phyloP scores from a whole-genome alignment of 2,888 invertebrate genomes.

The Metallyticus violacea region DNA sequence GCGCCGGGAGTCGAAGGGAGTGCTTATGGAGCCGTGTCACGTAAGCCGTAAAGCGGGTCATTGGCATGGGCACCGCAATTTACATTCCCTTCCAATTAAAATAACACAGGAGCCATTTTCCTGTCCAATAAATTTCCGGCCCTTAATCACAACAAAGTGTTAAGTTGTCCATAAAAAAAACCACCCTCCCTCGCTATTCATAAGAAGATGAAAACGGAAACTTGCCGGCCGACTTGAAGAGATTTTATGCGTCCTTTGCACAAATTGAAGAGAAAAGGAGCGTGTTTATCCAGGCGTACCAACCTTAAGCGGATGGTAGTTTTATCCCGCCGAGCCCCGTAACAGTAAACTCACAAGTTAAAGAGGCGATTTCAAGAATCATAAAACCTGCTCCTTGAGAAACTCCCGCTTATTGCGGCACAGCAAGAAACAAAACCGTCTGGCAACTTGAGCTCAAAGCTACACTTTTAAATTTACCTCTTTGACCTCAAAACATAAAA shows the following conservation, averaged over 20 bases:
- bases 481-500: too few species aligned
- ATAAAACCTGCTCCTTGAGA: background rate
- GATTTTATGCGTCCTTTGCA: background rate
- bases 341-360: background rate
- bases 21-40: background rate
- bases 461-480: background rate
- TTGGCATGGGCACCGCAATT: background rate
- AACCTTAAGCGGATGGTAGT: background rate
- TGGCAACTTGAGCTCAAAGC: too few species aligned
- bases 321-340: background rate
- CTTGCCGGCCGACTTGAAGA: background rate
- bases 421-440: too few species aligned
- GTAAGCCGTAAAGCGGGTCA: too few species aligned
- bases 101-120: background rate
- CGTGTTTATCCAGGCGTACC: background rate
- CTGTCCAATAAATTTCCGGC: background rate
- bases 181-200: too few species aligned
- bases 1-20: background rate
- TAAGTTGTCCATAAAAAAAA: background rate
- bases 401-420: background rate
- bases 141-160: background rate
- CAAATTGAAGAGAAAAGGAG: background rate
- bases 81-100: background rate
- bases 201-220: too few species aligned
- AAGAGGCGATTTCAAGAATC: background rate